Conservation (phyloP, 2,113 vertebrate species). For the Odontophorus gujanensis region DNA sequence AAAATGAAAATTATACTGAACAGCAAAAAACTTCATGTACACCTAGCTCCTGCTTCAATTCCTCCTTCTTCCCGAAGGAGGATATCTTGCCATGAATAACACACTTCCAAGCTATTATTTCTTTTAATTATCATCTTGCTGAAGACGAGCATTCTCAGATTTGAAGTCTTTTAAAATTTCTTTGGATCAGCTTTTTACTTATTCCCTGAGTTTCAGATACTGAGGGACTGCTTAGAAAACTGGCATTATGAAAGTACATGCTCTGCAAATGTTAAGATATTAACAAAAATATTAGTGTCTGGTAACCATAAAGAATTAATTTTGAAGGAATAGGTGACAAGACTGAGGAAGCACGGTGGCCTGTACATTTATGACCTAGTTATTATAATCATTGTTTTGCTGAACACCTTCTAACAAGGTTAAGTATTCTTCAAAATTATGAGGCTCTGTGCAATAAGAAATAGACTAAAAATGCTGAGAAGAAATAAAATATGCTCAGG, state of each 20-base stretch:
- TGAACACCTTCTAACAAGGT: background rate
- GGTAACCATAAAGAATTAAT: background rate
- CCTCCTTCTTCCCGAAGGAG: background rate
- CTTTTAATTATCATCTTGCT: background rate
- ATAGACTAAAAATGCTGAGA: background rate
- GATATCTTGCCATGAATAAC: background rate
- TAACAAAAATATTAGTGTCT: background rate
- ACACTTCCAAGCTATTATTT: background rate
- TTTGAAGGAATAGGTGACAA: background rate
- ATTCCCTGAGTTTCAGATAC: background rate
- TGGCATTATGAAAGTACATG: background rate
- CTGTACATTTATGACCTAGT: background rate
- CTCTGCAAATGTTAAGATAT: background rate
- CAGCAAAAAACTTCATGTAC: background rate
- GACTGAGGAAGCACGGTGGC: background rate
- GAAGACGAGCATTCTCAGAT: background rate
- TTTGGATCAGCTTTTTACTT: background rate
- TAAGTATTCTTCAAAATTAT: background rate
- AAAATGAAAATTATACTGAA: background rate
- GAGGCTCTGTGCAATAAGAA: background rate
- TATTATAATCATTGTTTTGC: background rate
- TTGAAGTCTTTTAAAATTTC: background rate
- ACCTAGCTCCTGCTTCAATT: background rate
- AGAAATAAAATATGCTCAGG: background rate
- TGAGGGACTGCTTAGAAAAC: background rate